These are phyloP conservation scores for Myoxocephalus aenaeus DNA, from an alignment of 2,797 vertebrate species.

Conservation along the genomic window DNA sequence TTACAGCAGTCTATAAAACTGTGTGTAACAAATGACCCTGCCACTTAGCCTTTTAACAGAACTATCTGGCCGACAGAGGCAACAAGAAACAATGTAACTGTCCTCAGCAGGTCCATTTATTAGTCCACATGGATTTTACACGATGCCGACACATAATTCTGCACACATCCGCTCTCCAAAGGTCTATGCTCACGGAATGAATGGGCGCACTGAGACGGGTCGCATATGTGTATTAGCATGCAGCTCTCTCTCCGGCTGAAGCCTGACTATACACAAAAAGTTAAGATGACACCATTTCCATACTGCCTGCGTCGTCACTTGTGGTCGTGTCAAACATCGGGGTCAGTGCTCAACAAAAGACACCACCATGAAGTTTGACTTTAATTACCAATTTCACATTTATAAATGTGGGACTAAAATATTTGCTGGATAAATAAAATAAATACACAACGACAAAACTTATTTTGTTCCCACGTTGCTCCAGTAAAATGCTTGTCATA, in stretches of 20 bases:
- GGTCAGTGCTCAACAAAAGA: background rate
- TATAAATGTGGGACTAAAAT: background rate
- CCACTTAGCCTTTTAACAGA: constrained; percentile 49
- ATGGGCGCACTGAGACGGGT: background rate
- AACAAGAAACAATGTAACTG: constrained; percentile 34
- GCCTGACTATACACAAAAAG: background rate
- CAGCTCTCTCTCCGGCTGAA: background rate
- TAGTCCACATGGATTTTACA: constrained; percentile 33
- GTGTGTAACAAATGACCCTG: constrained; percentile 43
- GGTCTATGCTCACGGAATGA: background rate
- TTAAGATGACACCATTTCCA: background rate
- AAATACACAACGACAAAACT: background rate
- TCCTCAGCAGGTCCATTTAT: constrained; percentile 41
- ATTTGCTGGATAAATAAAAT: background rate
- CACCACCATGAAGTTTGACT: background rate
- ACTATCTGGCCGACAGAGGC: constrained; percentile 34
- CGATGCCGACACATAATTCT: constrained; percentile 12
- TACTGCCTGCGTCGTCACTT: background rate
- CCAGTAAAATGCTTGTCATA: background rate
- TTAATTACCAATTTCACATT: background rate
- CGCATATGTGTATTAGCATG: background rate
- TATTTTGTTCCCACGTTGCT: background rate
- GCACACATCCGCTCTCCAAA: background rate
- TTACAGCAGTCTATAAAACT: constrained; percentile 53
- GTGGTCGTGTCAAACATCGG: background rate